Percentiles rank a stretch among this genome's conserved stretches.
Conservation (phyloP, 2,888 invertebrate species). For the Tachina lurida region DNA sequence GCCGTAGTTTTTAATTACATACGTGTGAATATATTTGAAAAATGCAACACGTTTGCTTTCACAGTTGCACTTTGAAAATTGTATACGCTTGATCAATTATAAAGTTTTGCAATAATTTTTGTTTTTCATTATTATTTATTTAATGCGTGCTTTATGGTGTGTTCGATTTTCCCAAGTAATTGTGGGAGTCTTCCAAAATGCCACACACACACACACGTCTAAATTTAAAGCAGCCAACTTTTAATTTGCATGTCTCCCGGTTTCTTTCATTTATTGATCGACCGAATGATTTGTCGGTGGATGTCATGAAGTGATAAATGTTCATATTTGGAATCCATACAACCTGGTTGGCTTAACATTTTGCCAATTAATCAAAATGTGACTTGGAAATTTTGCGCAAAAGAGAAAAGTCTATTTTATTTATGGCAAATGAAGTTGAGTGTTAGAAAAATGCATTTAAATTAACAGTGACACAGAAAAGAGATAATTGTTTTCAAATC, state of each 20-base stretch:
- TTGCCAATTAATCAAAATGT: slow-evolving; percentile 44
- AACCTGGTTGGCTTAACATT: slow-evolving; percentile 34
- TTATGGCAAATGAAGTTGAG: background rate
- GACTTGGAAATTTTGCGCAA: slow-evolving; percentile 34
- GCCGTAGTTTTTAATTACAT: background rate
- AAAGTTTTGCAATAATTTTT: slow-evolving; percentile 46
- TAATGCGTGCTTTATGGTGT: background rate
- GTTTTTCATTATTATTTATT: background rate
- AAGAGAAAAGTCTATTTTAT: slow-evolving; percentile 37
- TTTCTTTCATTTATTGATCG: slow-evolving; percentile 38
- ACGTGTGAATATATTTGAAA: slow-evolving; percentile 20
- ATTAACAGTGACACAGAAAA: background rate
- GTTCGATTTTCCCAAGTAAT: slow-evolving; percentile 48
- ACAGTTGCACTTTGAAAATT: slow-evolving; percentile 23
- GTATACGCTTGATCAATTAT: slow-evolving; percentile 58
- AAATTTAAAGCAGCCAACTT: slow-evolving; percentile 30
- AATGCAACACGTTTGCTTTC: slow-evolving; percentile 50
- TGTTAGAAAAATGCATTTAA: background rate
- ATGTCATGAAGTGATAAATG: slow-evolving; percentile 53
- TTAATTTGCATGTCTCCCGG: slow-evolving; percentile 54
- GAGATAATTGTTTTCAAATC: background rate
- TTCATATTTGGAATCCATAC: slow-evolving; percentile 32
- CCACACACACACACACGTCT: slow-evolving; percentile 61
- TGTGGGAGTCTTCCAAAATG: slow-evolving; percentile 50
- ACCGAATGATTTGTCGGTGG: slow-evolving; percentile 39